Evolutionary conservation across 2,797 vertebrate genomes (phyloP).

Genomic region (Semotilus atromaculatus): DNA sequence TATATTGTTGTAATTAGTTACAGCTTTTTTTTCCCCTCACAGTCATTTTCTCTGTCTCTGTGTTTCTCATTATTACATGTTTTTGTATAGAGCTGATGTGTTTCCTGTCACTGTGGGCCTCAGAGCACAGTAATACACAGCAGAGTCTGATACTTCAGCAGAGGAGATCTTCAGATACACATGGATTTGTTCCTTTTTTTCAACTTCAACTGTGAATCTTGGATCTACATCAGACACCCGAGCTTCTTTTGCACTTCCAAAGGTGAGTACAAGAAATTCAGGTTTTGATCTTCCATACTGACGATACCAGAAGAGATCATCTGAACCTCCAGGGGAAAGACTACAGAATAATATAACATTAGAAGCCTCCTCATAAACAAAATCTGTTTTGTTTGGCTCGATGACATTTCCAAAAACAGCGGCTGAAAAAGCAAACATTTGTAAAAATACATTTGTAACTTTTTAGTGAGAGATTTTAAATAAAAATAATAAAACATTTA

Average conservation of each 20-base stretch:
- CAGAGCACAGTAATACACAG: too few relatives aligned
- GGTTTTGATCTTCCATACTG: slow-evolving; percentile 6
- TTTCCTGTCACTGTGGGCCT: too few relatives aligned
- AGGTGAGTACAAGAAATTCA: not conserved
- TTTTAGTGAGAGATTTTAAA: not conserved
- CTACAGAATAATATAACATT: not conserved
- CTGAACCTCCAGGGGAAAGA: not conserved
- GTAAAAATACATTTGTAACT: not conserved
- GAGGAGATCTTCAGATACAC: not conserved
- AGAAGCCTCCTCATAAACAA: not conserved
- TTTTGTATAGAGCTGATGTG: too few relatives aligned
- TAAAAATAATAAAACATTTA: too few relatives aligned
- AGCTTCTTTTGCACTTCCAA: not conserved
- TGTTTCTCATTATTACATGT: too few relatives aligned
- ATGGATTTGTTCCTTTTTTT: not conserved
- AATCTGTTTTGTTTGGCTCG: not conserved
- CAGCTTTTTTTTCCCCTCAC: too few relatives aligned
- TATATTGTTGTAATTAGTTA: too few relatives aligned
- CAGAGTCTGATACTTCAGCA: not conserved
- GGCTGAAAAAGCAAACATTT: not conserved
- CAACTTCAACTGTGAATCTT: not conserved
- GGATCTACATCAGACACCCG: not conserved
- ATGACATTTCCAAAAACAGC: slow-evolving; percentile 11
- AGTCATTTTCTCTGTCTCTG: too few relatives aligned
- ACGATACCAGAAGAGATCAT: not conserved